Conservation (phyloP, 1,140 invertebrate genomes). For the Zaprionus vittiger region DNA sequence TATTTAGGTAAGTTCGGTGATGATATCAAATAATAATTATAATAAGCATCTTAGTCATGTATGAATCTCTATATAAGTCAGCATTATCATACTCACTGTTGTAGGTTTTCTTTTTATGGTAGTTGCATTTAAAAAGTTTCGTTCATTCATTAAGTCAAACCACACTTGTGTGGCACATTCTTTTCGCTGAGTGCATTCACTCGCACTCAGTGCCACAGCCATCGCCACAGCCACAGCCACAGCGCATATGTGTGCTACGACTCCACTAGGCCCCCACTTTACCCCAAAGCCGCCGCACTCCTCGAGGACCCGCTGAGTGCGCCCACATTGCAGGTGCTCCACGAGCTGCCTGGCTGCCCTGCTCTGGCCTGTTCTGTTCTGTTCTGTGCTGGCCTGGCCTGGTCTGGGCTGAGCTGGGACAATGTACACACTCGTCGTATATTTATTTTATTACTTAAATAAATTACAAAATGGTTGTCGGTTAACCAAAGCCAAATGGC, state of each 20-base stretch:
- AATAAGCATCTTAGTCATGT: too few species aligned
- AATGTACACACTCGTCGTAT: constrained; percentile 59
- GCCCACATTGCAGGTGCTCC: constrained; percentile 31
- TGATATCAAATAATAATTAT: too few species aligned
- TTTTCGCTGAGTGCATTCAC: constrained; percentile 2
- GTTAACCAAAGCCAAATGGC: constrained; percentile 79
- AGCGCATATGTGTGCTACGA: background rate
- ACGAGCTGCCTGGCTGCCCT: background rate
- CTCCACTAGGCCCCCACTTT: background rate
- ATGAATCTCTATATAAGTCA: too few species aligned
- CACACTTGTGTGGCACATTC: constrained; percentile 2
- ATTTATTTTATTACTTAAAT: constrained; percentile 83
- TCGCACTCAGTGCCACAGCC: constrained; percentile 18
- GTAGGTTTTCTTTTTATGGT: background rate
- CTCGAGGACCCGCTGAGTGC: constrained; percentile 5
- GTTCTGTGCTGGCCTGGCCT: background rate
- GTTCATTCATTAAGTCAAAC: constrained; percentile 2
- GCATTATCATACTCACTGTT: too few species aligned
- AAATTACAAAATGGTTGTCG: constrained; percentile 81
- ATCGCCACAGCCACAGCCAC: background rate
- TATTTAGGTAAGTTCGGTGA: too few species aligned
- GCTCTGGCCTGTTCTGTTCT: background rate
- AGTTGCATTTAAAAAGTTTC: background rate
- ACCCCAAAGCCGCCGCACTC: background rate
- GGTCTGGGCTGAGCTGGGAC: constrained; percentile 31